Base-by-base conservation (phyloP, 2,113 vertebrate species). In the Forbesichthys papilliferus region DNA sequence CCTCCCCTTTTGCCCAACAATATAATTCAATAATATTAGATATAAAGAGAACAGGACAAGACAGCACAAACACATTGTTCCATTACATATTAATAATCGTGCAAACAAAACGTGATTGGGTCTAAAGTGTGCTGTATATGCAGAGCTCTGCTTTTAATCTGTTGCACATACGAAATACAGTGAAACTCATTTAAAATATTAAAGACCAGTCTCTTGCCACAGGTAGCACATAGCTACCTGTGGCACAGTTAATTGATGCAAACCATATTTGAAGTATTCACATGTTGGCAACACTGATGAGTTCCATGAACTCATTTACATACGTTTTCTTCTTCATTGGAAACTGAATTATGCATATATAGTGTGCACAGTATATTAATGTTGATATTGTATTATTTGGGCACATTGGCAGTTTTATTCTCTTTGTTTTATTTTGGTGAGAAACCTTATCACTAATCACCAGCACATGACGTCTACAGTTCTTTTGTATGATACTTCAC, bases 401-500 rank as follows among this genome's bases (percentile, higher is more conserved):
- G 63, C 59, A 69, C 66, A 58, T 14, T 78, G 66, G 75, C 77
- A 77, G 73, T 82, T 55, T 51, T 60, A 42, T 16, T 54, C 68
- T 59, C 57, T 59, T 48, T 61, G 68, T 73, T 80, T 64, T 69
- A 78, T 78, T 80, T 72, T 80, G 53, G 78, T 4, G 36, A 11
- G 64, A 69, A 71, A 77, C 62, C 73, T 88, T 73, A 63, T 74
- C 64, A 69, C 70, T 27, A 49, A 42, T 53, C 67, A 68, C 78
- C 62, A 70, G 81, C 71, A 53, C 52, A 56, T 69, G 59, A 34
- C 34, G 71, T 66, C 69, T 61, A 49, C 60, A 73, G 79, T 78
- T 72, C 84, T 84, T 84, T 85, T 78, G 66, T 83, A 80, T 72
- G n/a, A 85, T 88, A 81, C 85, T 88, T 86, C 77, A 77, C 76